These are phyloP conservation scores for Allygus modestus DNA, from an alignment of 2,888 invertebrate species.

Conservation along the genomic window DNA sequence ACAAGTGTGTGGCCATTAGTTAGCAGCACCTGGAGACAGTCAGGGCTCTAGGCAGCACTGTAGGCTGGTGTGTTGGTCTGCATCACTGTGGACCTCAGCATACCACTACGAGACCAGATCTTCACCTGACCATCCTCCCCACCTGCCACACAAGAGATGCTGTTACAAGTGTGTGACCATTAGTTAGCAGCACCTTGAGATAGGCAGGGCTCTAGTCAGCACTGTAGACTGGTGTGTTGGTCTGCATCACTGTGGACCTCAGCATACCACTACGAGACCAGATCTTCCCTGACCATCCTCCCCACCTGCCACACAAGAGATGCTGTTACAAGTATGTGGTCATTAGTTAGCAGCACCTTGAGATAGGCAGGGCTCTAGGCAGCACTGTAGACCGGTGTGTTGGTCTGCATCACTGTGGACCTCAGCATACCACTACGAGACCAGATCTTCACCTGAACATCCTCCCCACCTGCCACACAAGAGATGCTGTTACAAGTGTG, in stretches of 20 bases:
- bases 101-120: slow-evolving; percentile 97
- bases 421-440: slow-evolving; percentile 96
- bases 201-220: too few relatives aligned
- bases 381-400: too few relatives aligned
- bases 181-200: too few relatives aligned
- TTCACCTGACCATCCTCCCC: slow-evolving; percentile 98
- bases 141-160: slow-evolving; percentile 76
- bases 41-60: too few relatives aligned
- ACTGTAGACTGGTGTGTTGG: too few relatives aligned
- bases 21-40: too few relatives aligned
- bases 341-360: too few relatives aligned
- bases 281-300: slow-evolving; percentile 97
- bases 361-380: too few relatives aligned
- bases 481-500: slow-evolving; percentile 74
- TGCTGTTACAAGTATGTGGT: not conserved
- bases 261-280: slow-evolving; percentile 98
- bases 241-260: too few relatives aligned
- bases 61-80: too few relatives aligned
- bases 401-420: too few relatives aligned
- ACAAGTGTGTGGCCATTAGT: too few relatives aligned
- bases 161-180: not conserved
- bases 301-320: slow-evolving; percentile 81
- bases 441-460: slow-evolving; percentile 98
- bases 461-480: slow-evolving; percentile 89
- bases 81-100: slow-evolving; percentile 94